These are phyloP conservation scores for Hippocampus zosterae DNA, from an alignment of 2,113 vertebrate genomes.

Conservation along the genomic window DNA sequence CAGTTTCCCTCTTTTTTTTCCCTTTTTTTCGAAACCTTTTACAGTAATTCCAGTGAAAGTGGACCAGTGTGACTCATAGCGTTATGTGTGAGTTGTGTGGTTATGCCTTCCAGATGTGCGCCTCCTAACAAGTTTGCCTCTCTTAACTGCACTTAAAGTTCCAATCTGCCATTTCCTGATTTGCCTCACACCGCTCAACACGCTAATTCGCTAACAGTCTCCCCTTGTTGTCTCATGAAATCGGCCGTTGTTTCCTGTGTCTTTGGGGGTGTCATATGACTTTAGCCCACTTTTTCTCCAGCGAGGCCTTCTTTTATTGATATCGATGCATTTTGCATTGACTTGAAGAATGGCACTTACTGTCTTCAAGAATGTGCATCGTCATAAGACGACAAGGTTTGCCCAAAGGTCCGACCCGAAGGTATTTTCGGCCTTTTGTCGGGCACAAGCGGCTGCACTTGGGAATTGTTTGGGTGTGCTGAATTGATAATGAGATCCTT, in stretches of 20 bases:
- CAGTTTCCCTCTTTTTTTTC: neutral
- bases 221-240: constrained; percentile 1
- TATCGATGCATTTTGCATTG: neutral
- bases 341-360: neutral
- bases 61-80: neutral
- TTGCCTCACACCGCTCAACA: neutral
- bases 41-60: neutral
- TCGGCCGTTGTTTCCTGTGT: neutral
- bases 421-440: neutral
- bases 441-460: neutral
- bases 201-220: neutral
- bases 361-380: neutral
- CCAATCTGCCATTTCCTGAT: constrained; percentile 2
- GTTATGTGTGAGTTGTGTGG: neutral
- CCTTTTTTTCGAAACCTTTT: neutral
- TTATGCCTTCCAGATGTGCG: constrained; percentile 3
- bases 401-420: constrained; percentile 1
- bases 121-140: neutral
- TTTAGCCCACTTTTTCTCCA: neutral
- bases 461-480: neutral
- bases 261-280: constrained; percentile 1
- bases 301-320: neutral
- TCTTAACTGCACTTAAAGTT: neutral
- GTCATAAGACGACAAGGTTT: neutral
- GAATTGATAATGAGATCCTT: neutral